Evolutionary conservation across 2,113 vertebrate genomes (phyloP), one percentile per base, ranked within the genome.

Genomic region (Cavia porcellus): DNA sequence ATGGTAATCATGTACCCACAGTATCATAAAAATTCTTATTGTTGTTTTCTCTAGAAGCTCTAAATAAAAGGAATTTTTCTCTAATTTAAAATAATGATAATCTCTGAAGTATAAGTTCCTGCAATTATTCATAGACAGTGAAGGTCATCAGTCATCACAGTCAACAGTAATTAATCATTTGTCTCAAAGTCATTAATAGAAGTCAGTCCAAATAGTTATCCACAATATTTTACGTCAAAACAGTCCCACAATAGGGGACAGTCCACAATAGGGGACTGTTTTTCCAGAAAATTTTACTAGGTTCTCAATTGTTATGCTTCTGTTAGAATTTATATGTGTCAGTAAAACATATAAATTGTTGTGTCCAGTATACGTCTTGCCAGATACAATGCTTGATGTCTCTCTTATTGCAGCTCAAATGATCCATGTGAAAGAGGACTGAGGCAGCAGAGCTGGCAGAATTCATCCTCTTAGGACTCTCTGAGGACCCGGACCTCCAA

Each of bases 391-490:
- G 25, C 17, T 96, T 7, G 4, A 15, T 77, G 1, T 70, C 12
- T 96, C 11, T 92, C 5, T 22, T 84, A 64, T 55, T 70, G 2
- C 7, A 96, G 87, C 4, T 79, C 30, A 92, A 19, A 92, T 95
- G 83, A 82, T 45, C 17, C 59, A 64, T 0, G 9, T 79, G 86
- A 87, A 88, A 96, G 52, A 75, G 1, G 1, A 22, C 1, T 22
- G 15, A 64, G n/a, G 45, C 2, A 55, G 95, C 97, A n/a, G 72
- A 97, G 91, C 66, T 97, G 83, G 93, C 57, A 72, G 95, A 97
- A 25, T 98, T 98, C 83, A 85, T 98, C 22, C 97, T 98, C 10
- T 86, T 97, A 83, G 97, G 97, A 38, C 95, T 98, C 83, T 96
- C 96, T 0, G 92, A 97, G 4, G 77, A 91, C 50, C 85, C 84